Percentiles rank a stretch among this genome's conserved stretches.
Conservation (phyloP, 2,113 vertebrate species). For the Crotalus tigris region DNA sequence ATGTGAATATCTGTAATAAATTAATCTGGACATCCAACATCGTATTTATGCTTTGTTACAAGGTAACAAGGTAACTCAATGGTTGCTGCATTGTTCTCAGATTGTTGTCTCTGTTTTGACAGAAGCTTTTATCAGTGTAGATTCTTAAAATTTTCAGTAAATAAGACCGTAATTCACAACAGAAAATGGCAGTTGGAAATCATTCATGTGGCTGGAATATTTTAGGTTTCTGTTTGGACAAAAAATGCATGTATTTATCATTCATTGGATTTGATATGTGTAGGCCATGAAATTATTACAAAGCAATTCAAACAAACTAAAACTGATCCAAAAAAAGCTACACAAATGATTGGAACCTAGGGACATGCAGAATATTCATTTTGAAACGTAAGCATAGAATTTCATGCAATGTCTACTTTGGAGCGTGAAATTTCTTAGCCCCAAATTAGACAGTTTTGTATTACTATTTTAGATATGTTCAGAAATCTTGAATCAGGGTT, state of each 20-base stretch:
- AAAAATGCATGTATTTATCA: too few relatives aligned
- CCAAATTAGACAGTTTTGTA: too few relatives aligned
- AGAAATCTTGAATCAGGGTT: too few relatives aligned
- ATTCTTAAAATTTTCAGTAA: neutral
- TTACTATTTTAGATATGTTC: too few relatives aligned
- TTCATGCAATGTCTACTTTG: neutral
- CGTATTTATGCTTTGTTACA: neutral
- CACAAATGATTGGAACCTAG: neutral
- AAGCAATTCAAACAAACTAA: neutral
- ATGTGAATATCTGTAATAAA: constrained; percentile 18
- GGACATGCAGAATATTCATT: neutral
- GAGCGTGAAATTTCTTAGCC: neutral
- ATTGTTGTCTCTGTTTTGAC: neutral
- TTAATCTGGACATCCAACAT: neutral
- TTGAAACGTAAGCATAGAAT: neutral
- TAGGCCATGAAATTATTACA: too few relatives aligned
- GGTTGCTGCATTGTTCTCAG: neutral
- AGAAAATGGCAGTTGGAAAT: neutral
- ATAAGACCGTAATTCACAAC: neutral
- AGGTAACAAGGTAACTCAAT: constrained; percentile 6
- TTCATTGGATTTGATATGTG: too few relatives aligned
- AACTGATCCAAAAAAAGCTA: neutral
- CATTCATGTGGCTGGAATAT: neutral
- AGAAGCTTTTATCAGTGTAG: neutral
- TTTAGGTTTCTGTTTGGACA: neutral